A percentile compares a stretch with the other conserved stretches of the same genome.
Conservation (phyloP, 1,140 invertebrate genomes). For the Diachasmimorpha longicaudata region DNA sequence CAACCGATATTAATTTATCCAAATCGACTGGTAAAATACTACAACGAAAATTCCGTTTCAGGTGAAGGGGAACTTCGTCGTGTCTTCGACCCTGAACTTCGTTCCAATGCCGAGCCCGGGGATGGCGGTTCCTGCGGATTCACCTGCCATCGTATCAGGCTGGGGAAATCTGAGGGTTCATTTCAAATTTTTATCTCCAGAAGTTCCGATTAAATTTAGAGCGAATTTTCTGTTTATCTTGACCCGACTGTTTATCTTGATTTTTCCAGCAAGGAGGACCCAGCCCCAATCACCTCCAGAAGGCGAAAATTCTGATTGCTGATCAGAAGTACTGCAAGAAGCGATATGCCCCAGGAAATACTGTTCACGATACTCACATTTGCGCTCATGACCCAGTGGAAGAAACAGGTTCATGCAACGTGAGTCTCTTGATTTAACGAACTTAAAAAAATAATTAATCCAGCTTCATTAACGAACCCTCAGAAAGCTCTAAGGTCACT, state of each 20-base stretch:
- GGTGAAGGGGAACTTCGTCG: slow-evolving; percentile 10
- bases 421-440: too few species aligned
- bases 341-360: background rate
- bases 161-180: slow-evolving; percentile 20
- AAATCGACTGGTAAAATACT: background rate
- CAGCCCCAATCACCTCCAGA: slow-evolving; percentile 16
- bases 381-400: slow-evolving; percentile 24
- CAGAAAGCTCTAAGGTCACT: too few species aligned
- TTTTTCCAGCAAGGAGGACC: background rate
- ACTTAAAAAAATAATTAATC: too few species aligned
- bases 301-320: slow-evolving; percentile 17
- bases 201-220: too few species aligned
- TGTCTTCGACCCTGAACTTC: background rate
- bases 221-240: too few species aligned
- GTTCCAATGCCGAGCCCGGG: background rate
- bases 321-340: slow-evolving; percentile 16
- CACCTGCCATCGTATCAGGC: slow-evolving; percentile 21
- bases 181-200: too few species aligned
- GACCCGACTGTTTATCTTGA: background rate
- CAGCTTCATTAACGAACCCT: too few species aligned
- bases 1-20: too few species aligned
- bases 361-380: slow-evolving; percentile 28
- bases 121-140: background rate
- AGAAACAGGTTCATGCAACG: slow-evolving; percentile 23
- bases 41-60: background rate